A percentile compares a stretch with the other conserved stretches of the same genome.
Evolutionary conservation across 2,888 invertebrate genomes (phyloP).

Genomic region (Lymantria dispar): DNA sequence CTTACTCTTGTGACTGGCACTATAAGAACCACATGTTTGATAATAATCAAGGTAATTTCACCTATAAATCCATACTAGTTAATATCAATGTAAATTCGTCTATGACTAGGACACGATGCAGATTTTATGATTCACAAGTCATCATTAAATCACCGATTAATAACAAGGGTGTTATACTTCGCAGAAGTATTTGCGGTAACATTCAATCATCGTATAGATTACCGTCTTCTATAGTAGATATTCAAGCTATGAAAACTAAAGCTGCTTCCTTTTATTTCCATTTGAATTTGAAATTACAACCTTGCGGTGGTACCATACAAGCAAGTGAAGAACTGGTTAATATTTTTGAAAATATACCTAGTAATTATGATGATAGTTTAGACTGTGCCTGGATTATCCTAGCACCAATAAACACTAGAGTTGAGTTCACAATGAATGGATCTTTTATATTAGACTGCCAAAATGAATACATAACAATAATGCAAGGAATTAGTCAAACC

Average conservation of each 20-base stretch:
- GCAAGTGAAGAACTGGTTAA: conserved; percentile 44
- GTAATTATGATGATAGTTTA: conserved; percentile 63
- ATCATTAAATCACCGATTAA: conserved; percentile 34
- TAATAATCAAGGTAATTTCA: conserved; percentile 10
- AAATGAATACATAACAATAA: conserved; percentile 73
- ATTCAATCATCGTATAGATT: conserved; percentile 45
- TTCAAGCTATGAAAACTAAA: conserved; percentile 48
- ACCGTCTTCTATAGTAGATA: conserved; percentile 45
- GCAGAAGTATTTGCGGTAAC: conserved; percentile 47
- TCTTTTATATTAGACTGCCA: conserved; percentile 48
- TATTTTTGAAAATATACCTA: conserved; percentile 61
- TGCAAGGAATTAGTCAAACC: conserved; percentile 58
- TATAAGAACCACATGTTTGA: conserved; percentile 33
- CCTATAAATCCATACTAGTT: conserved; percentile 52
- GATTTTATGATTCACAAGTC: conserved; percentile 49
- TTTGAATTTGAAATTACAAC: conserved; percentile 54
- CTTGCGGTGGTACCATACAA: conserved; percentile 86
- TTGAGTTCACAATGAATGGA: conserved; percentile 60
- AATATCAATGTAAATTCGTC: conserved; percentile 49
- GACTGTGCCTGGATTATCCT: conserved; percentile 89
- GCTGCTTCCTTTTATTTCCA: conserved; percentile 61
- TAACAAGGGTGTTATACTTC: conserved; percentile 20
- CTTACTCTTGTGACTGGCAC: conserved; percentile 63
- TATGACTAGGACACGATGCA: conserved; percentile 39
- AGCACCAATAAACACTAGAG: conserved; percentile 53